Base-by-base conservation (phyloP, 2,797 vertebrate genomes). In the Sarcoramphus papa region DNA sequence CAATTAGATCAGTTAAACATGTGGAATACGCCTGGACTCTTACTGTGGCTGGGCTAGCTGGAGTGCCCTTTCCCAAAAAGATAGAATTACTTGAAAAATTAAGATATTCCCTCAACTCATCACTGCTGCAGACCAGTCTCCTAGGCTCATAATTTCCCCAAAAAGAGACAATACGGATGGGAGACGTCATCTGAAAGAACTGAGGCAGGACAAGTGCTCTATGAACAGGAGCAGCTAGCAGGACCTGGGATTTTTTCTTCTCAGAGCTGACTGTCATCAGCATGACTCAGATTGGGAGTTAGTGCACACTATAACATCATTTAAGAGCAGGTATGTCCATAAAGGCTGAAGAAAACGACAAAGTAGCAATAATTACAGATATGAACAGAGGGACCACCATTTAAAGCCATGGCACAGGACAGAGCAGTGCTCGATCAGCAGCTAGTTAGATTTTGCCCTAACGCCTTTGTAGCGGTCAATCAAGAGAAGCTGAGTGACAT, bases 231-330 rank as follows among this genome's bases (percentile, higher is more conserved):
- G 6, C 35, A 50, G 20, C 25, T 16, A n/a, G 51, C 48, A 72
- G 25, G 35, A 79, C 15, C 16, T 2, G 3, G 4, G 9, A 7
- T 7, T 47, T 75, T 53, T 90, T 22, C 27, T 40, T 74, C 41
- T 72, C 6, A 7, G 43, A 82, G 30, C 37, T 17, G 27, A 40
- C 30, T 4, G 24, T 9, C 75, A 90, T 33, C 50, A 35, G 57
- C 16, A 7, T 5, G 16, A 51, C 12, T 18, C 14, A 72, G 48
- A 51, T 0, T 18, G 45, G 35, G 43, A 73, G 27, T 4, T 2
- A 8, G 4, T 0, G 6, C 9, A 47, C 23, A 7, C 15, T 28
- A 1, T 7, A 19, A n/a, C 43, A 31, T 11, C 21, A 30, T 24
- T 43, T 54, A 37, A 31, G 50, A 57, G 21, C 8, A 60, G 14